These are phyloP conservation scores for Xenopus petersii DNA, from an alignment of 2,797 vertebrate genomes.

Conservation along the genomic window DNA sequence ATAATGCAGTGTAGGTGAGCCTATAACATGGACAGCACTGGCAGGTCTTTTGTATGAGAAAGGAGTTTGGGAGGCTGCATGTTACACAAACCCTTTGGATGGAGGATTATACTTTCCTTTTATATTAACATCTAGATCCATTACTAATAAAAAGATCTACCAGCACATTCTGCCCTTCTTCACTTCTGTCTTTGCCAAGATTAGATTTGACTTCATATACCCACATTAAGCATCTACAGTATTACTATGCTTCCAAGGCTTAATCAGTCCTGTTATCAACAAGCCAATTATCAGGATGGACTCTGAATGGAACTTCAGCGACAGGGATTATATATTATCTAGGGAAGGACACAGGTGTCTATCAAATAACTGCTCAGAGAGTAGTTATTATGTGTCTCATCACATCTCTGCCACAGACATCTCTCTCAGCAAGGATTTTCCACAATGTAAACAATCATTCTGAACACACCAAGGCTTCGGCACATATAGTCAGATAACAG, in stretches of 20 bases:
- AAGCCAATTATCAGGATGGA: background rate
- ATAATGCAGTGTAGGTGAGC: too few relatives aligned
- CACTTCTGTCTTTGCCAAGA: too few relatives aligned
- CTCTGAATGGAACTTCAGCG: background rate
- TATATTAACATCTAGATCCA: too few relatives aligned
- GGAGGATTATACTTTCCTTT: too few relatives aligned
- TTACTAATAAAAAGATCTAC: too few relatives aligned
- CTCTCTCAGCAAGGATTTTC: background rate
- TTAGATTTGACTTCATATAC: background rate
- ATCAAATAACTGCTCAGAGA: slow-evolving; percentile 1
- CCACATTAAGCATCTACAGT: background rate
- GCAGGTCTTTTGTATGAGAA: too few relatives aligned
- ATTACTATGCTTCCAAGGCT: background rate
- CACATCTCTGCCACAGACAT: background rate
- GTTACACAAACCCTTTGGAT: too few relatives aligned
- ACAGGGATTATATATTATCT: background rate
- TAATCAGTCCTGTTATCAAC: slow-evolving; percentile 15
- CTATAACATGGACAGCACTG: too few relatives aligned
- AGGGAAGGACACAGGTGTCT: background rate
- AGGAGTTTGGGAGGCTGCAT: too few relatives aligned
- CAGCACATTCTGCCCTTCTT: too few relatives aligned
- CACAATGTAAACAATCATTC: background rate
- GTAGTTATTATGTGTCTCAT: background rate
- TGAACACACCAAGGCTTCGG: background rate
- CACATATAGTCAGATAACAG: too few relatives aligned